These are phyloP conservation scores for Sanderia malayensis DNA, from an alignment of 30 jellyfish, hydroid and myxozoan genomes.

Conservation along the genomic window DNA sequence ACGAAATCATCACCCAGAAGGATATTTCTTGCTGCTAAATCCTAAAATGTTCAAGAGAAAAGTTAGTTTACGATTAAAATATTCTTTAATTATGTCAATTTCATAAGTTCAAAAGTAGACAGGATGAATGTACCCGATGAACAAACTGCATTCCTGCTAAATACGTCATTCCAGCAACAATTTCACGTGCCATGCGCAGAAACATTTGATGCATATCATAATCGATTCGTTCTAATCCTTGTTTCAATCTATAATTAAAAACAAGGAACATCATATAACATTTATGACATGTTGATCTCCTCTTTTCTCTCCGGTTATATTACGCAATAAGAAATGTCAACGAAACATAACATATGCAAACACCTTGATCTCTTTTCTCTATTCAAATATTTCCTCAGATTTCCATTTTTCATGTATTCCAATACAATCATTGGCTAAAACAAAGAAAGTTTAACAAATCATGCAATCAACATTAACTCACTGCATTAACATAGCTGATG, in stretches of 20 bases:
- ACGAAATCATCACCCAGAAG: slow-evolving; percentile 65
- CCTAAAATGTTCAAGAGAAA: no score
- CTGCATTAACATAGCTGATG: no score
- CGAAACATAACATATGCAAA: background rate
- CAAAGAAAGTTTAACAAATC: no score
- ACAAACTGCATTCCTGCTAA: slow-evolving; percentile 81
- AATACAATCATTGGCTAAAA: slow-evolving; percentile 80
- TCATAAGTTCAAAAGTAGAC: no score
- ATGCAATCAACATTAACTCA: no score
- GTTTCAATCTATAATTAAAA: slow-evolving; percentile 49
- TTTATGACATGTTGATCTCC: no score
- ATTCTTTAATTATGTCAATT: no score
- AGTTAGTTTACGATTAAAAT: no score
- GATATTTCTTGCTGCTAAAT: slow-evolving; percentile 90
- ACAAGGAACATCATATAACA: no score
- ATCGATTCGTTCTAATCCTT: slow-evolving; percentile 14
- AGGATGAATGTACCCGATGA: slow-evolving; percentile 79
- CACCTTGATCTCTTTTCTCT: slow-evolving; percentile 66
- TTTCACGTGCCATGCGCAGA: slow-evolving; percentile 86
- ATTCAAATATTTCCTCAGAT: slow-evolving; percentile 65
- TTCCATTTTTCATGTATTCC: slow-evolving; percentile 85
- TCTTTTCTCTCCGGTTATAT: no score
- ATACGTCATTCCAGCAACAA: slow-evolving; percentile 93
- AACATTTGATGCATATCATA: slow-evolving; percentile 63
- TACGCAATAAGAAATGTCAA: background rate